Evolutionary conservation across 2,888 invertebrate species (phyloP).

Genomic region (Nysson spinosus): DNA sequence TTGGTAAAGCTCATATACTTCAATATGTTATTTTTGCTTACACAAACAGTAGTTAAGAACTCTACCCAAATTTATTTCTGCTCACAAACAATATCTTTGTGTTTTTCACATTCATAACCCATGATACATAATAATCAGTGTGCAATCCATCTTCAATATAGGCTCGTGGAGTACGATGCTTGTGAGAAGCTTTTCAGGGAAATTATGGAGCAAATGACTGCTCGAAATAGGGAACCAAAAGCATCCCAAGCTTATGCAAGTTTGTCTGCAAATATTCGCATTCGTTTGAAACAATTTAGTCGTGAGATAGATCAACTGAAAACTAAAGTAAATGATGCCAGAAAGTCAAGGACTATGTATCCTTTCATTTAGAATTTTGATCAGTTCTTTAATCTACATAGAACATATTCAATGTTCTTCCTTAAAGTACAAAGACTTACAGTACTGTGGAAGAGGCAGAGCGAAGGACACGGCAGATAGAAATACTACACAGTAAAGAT

Average conservation of each 20-base stretch:
- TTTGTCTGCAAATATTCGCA: slow-evolving; percentile 81
- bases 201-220: slow-evolving; percentile 81
- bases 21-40: neutral
- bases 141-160: slow-evolving; percentile 60
- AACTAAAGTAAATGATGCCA: slow-evolving; percentile 79
- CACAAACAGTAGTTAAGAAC: neutral
- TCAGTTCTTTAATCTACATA: neutral
- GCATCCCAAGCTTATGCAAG: slow-evolving; percentile 80
- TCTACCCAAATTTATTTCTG: neutral
- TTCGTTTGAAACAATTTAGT: slow-evolving; percentile 82
- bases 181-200: slow-evolving; percentile 83
- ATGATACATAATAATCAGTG: neutral
- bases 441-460: slow-evolving; percentile 83
- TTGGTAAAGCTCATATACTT: slow-evolving; percentile 70
- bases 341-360: slow-evolving; percentile 78
- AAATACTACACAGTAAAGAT: slow-evolving; percentile 81
- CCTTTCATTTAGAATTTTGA: slow-evolving; percentile 56
- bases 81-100: too few relatives aligned
- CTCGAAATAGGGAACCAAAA: slow-evolving; percentile 79
- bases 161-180: slow-evolving; percentile 83
- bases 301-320: slow-evolving; percentile 81
- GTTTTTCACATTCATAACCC: neutral
- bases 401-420: slow-evolving; percentile 57
- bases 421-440: slow-evolving; percentile 57
- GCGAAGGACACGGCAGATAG: slow-evolving; percentile 81